Conservation (phyloP, 2,888 invertebrate species). For the Catocala nupta region DNA sequence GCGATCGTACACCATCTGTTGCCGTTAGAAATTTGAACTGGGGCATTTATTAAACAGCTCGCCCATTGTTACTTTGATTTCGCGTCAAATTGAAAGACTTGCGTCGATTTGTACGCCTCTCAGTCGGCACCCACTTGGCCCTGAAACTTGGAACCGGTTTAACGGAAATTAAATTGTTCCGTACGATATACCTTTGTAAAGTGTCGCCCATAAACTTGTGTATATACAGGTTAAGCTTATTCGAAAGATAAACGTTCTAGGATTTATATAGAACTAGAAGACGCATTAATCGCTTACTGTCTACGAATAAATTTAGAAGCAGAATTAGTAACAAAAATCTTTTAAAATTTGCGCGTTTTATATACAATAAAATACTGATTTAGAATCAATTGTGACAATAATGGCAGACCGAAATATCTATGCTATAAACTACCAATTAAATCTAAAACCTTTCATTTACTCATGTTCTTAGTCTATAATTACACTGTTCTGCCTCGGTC, state of each 20-base stretch:
- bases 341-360: too few species aligned
- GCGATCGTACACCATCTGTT: slow-evolving; percentile 72
- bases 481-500: too few species aligned
- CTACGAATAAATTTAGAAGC: too few species aligned
- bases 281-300: too few species aligned
- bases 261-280: slow-evolving; percentile 6
- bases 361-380: too few species aligned
- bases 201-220: slow-evolving; percentile 12
- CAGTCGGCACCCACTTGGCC: slow-evolving; percentile 33
- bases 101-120: slow-evolving; percentile 37
- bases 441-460: too few species aligned
- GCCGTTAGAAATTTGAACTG: slow-evolving; percentile 70
- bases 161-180: slow-evolving; percentile 36
- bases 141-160: slow-evolving; percentile 21
- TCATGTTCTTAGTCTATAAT: too few species aligned
- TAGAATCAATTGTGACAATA: too few species aligned
- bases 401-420: too few species aligned
- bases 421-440: too few species aligned
- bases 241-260: not conserved
- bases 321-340: too few species aligned
- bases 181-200: slow-evolving; percentile 34
- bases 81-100: slow-evolving; percentile 59
- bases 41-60: slow-evolving; percentile 72
- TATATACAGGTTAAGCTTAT: slow-evolving; percentile 17
- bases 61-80: slow-evolving; percentile 68